These are phyloP conservation scores for Nomada ruficornis DNA, from an alignment of 2,888 invertebrate genomes.

Conservation along the genomic window DNA sequence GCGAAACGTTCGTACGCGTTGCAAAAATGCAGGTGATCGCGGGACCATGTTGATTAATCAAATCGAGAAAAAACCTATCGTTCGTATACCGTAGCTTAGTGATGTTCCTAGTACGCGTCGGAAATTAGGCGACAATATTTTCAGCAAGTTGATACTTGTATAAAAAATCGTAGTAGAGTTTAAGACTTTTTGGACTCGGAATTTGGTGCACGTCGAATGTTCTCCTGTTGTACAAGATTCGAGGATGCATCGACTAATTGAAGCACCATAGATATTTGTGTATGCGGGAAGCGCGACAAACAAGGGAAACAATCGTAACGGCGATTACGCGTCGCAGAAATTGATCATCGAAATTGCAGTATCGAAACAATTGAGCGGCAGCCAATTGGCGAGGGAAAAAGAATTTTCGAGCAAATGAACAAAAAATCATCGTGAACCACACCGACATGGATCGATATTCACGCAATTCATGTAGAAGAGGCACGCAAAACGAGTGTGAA, in stretches of 20 bases:
- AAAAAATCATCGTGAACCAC: not conserved
- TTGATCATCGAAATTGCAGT: not conserved
- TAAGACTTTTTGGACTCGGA: conserved; percentile 8
- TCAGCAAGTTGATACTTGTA: not conserved
- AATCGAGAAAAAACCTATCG: conserved; percentile 40
- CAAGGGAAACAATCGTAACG: not conserved
- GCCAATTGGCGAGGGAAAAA: not conserved
- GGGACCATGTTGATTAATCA: conserved; percentile 52
- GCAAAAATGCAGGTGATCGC: conserved; percentile 36
- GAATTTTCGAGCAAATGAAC: conserved; percentile 7
- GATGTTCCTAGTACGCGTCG: conserved; percentile 19
- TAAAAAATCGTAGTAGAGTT: not conserved
- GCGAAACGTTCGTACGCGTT: conserved; percentile 2
- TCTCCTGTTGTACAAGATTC: not conserved
- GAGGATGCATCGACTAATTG: not conserved
- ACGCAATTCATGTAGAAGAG: not conserved
- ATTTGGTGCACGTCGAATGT: not conserved
- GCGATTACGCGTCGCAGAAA: not conserved
- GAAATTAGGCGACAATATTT: conserved; percentile 8
- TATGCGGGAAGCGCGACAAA: not conserved
- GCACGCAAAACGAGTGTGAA: not conserved
- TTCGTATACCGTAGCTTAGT: conserved; percentile 20
- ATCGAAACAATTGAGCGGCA: conserved; percentile 19
- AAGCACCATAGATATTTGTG: conserved; percentile 2
- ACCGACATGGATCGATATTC: conserved; percentile 21